Percentiles rank a stretch among this genome's conserved stretches.
Conservation (phyloP, 2,113 vertebrate species). For the Arothron firmamentum region DNA sequence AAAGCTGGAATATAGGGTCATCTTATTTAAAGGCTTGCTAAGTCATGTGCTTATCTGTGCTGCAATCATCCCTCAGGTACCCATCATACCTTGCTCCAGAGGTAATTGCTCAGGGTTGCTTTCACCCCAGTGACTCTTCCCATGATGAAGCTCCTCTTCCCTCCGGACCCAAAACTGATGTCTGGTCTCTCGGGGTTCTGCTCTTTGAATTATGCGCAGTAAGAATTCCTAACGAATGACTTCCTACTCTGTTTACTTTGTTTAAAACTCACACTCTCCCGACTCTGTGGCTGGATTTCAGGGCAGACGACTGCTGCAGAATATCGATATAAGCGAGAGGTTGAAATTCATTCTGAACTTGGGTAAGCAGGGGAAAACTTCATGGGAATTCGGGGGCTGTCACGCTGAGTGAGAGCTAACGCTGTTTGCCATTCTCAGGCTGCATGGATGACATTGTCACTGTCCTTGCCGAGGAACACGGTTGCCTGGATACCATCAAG, state of each 20-base stretch:
- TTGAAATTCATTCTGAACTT: constrained; percentile 89
- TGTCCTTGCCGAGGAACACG: constrained; percentile 93
- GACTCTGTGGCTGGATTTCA: constrained; percentile 51
- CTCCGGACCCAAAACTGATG: constrained; percentile 91
- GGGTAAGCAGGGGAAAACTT: constrained; percentile 73
- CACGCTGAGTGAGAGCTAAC: constrained; percentile 1
- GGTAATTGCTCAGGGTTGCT: constrained; percentile 89
- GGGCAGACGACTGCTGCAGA: constrained; percentile 92
- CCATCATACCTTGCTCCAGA: constrained; percentile 95
- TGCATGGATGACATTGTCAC: constrained; percentile 91
- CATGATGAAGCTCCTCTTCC: constrained; percentile 78
- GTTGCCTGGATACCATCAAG: constrained; percentile 89
- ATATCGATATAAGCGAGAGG: constrained; percentile 87
- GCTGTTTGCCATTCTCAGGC: constrained; percentile 69
- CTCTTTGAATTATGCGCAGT: constrained; percentile 93
- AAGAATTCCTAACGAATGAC: constrained; percentile 60
- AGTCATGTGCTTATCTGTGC: constrained; percentile 11
- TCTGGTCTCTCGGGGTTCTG: constrained; percentile 95
- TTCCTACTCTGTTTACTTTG: no score
- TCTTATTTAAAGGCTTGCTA: constrained; percentile 5
- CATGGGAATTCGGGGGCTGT: neutral
- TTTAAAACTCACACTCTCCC: neutral
- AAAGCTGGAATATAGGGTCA: no score
- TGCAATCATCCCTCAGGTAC: constrained; percentile 75
- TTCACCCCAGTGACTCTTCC: constrained; percentile 78